phyloP scores from a whole-genome alignment of 1,140 invertebrate species.

The Calephelis virginiensis region DNA sequence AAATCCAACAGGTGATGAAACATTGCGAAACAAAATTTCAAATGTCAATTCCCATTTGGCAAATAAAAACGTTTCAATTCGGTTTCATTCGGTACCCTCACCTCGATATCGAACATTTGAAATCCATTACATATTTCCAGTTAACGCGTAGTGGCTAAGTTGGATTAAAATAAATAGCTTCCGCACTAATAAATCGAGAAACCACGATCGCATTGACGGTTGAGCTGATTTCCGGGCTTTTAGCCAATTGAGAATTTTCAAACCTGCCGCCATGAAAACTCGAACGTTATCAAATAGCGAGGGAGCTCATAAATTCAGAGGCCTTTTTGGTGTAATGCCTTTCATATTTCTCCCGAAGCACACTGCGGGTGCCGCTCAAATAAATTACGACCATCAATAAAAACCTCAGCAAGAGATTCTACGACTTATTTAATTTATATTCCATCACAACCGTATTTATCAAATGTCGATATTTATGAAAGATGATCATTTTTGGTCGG shows the following conservation, averaged over 20 bases:
- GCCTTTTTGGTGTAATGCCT: constrained; percentile 65
- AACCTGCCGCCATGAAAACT: constrained; percentile 54
- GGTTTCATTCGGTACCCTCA: background rate
- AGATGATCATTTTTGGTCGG: constrained; percentile 3
- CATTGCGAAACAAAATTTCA: too few relatives aligned
- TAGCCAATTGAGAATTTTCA: constrained; percentile 54
- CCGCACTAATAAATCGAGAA: constrained; percentile 38
- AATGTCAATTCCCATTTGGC: background rate
- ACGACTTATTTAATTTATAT: constrained; percentile 72
- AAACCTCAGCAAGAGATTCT: constrained; percentile 61
- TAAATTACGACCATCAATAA: constrained; percentile 68
- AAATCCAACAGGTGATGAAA: too few relatives aligned
- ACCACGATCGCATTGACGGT: constrained; percentile 36
- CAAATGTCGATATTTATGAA: constrained; percentile 27
- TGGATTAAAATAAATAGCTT: constrained; percentile 42
- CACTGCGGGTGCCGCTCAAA: constrained; percentile 64
- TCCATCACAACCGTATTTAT: constrained; percentile 52
- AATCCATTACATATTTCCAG: constrained; percentile 19
- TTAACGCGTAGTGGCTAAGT: constrained; percentile 17
- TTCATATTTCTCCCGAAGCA: constrained; percentile 65
- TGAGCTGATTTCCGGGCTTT: constrained; percentile 51
- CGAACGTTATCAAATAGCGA: constrained; percentile 63
- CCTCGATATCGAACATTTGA: background rate
- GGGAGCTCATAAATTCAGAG: constrained; percentile 57
- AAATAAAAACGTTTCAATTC: background rate